Conservation (phyloP, 2,888 invertebrate genomes). For the Drosophila eohydei region DNA sequence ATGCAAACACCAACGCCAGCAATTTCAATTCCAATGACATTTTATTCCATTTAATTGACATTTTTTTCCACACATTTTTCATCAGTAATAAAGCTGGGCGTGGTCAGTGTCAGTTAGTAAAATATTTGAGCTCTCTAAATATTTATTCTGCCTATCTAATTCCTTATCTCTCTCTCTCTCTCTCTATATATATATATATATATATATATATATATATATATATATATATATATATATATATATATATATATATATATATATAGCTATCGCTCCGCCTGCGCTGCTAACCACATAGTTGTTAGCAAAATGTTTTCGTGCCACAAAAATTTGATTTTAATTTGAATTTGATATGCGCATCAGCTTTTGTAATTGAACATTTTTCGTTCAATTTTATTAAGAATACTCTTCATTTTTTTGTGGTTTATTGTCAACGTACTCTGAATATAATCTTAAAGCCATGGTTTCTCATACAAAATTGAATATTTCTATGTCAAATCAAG, state of each 20-base stretch:
- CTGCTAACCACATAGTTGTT: constrained; percentile 2
- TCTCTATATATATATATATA: neutral
- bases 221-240: neutral
- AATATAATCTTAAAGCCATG: neutral
- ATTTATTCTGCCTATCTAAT: constrained; percentile 3
- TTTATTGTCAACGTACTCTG: neutral
- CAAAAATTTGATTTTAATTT: constrained; percentile 66
- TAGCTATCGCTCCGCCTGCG: too few relatives aligned
- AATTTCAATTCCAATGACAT: constrained; percentile 42
- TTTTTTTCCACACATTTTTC: constrained; percentile 17
- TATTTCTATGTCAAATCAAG: neutral
- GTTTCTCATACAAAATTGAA: neutral
- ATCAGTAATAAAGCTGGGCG: constrained; percentile 28
- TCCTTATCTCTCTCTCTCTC: neutral
- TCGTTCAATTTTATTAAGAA: constrained; percentile 10
- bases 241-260: neutral
- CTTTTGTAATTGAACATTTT: constrained; percentile 39
- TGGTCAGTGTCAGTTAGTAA: constrained; percentile 18
- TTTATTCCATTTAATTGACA: constrained; percentile 64
- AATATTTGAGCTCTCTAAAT: constrained; percentile 9
- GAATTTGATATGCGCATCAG: constrained; percentile 40
- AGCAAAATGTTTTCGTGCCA: constrained; percentile 40
- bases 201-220: neutral
- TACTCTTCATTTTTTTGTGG: neutral
- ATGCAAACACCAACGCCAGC: constrained; percentile 15